phyloP scores from a whole-genome alignment of 2,888 invertebrate genomes.

The Stenurella melanura region DNA sequence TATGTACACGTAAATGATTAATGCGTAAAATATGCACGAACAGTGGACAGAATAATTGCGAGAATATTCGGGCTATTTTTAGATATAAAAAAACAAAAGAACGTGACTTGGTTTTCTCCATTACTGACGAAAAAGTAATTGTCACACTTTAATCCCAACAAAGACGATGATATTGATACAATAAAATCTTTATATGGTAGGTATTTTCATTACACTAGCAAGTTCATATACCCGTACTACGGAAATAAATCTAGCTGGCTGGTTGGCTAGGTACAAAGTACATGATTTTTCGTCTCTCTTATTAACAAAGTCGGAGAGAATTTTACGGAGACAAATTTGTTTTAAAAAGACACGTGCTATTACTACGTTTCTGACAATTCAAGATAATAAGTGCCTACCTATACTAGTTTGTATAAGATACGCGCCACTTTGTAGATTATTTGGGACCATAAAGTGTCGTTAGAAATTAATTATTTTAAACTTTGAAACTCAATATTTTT shows the following conservation, averaged over 20 bases:
- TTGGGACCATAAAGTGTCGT: too few species aligned
- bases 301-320: too few species aligned
- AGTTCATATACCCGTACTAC: not conserved
- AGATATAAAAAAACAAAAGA: slow-evolving; percentile 23
- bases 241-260: not conserved
- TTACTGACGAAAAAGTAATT: slow-evolving; percentile 6
- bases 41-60: slow-evolving; percentile 7
- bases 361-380: too few species aligned
- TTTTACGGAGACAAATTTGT: too few species aligned
- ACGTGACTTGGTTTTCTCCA: slow-evolving; percentile 14
- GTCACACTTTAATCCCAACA: not conserved
- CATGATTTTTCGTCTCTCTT: too few species aligned
- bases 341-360: too few species aligned
- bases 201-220: not conserved
- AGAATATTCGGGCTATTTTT: slow-evolving; percentile 30
- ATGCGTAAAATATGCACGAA: slow-evolving; percentile 29
- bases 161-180: not conserved
- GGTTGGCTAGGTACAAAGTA: not conserved
- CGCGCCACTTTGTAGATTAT: too few species aligned
- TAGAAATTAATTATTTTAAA: too few species aligned
- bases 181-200: not conserved
- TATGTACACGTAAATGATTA: slow-evolving; percentile 26
- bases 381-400: too few species aligned
- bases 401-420: too few species aligned
- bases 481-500: too few species aligned